These are phyloP conservation scores for Chironomus tepperi DNA, from an alignment of 1,140 invertebrate genomes.

Conservation along the genomic window DNA sequence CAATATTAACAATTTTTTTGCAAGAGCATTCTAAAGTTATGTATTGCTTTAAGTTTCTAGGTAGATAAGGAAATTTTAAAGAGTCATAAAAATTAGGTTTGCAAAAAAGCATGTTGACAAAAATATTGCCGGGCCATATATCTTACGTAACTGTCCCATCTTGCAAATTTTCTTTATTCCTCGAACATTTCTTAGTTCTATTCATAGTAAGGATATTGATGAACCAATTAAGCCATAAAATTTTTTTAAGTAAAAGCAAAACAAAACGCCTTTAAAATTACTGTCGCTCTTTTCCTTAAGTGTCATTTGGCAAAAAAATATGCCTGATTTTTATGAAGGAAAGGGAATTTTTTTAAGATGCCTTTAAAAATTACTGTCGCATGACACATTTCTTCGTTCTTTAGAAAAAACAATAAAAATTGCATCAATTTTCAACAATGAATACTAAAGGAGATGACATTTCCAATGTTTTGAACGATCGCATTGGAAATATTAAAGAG, in stretches of 20 bases:
- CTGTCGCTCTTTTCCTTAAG: too few relatives aligned
- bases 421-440: constrained; percentile 9
- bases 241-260: neutral
- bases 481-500: too few relatives aligned
- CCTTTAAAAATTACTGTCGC: constrained; percentile 21
- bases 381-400: neutral
- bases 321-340: neutral
- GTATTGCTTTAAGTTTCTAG: neutral
- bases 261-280: neutral
- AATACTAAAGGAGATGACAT: too few relatives aligned
- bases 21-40: too few relatives aligned
- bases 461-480: too few relatives aligned
- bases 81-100: too few relatives aligned
- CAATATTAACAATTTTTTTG: too few relatives aligned
- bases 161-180: neutral
- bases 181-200: neutral
- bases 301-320: neutral
- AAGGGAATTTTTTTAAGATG: neutral
- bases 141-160: neutral
- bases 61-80: neutral
- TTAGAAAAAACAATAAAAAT: neutral
- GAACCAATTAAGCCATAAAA: constrained; percentile 11
- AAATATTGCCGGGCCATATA: neutral
- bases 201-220: neutral
- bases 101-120: neutral